Base-by-base conservation (phyloP, 2,797 vertebrate species). In the Thunnus albacares region DNA sequence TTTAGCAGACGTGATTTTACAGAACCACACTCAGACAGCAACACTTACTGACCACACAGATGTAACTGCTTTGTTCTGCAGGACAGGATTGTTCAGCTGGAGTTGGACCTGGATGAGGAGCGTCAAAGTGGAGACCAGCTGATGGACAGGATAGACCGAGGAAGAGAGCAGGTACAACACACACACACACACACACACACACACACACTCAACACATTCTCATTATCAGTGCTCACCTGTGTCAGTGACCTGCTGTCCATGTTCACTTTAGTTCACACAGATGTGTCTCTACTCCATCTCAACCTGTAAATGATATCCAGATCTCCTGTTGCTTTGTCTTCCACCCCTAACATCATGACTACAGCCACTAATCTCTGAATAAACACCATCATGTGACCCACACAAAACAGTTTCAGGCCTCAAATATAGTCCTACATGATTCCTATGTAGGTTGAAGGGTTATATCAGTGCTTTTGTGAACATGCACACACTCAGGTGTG, bases 101-200 rank as follows among this genome's bases (percentile, higher is more conserved):
- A 98, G 93, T 30, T 97, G 77, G 96, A 99, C 83, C 94, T 99
- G 65, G 97, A 98, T n/a, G 98, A 99, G 89, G 98, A 99, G 90
- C 96, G 96, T 89, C 96, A 94, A 67, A 97, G 95, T 75, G 97
- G 97, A 0, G 98, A 99, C 82, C 93, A 97, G 88, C 93, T 99
- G 86, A 97, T 97, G 53, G 96, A 98, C 86, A 96, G 97, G 90
- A 96, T 99, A 80, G 93, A 95, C 81, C 86, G 97, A 85, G 97
- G 97, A 90, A 94, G 98, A 93, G 97, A 98, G 67, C 98, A 99
- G 97, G 98, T 99, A 94, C 81, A 87, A 56, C 60, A 53, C 78
- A 62, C 78, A 52, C n/a, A 53, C 75, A 52, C n/a, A 28, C 47
- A 60, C 71, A 77, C 76, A 79, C 67, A 18, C 60, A 53, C 75